Percentiles rank a stretch among this genome's conserved stretches.
These are phyloP conservation scores for Scaptomyza montana DNA, from an alignment of 1,140 invertebrate species.

Conservation along the genomic window DNA sequence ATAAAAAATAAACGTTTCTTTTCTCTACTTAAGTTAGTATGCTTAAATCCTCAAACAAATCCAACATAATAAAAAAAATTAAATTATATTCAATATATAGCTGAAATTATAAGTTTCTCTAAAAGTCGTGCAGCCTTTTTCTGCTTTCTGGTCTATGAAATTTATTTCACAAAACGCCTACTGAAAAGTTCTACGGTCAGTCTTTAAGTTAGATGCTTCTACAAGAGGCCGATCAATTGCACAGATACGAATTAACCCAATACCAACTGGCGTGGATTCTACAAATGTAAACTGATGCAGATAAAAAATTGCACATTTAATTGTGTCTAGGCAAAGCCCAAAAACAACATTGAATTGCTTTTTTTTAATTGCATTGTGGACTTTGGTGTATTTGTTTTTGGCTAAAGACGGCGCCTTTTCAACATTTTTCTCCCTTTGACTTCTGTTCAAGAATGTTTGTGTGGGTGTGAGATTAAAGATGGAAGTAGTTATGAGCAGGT, in stretches of 20 bases:
- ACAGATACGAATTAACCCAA: conserved; percentile 69
- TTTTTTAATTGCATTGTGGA: conserved; percentile 61
- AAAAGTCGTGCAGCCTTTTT: conserved; percentile 7
- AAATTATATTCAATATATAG: background rate
- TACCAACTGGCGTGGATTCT: conserved; percentile 47
- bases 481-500: background rate
- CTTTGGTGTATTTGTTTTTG: conserved; percentile 59
- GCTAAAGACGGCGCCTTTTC: background rate
- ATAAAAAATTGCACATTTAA: conserved; percentile 68
- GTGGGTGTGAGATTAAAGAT: background rate
- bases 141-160: conserved; percentile 32
- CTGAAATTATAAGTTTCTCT: background rate
- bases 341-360: conserved; percentile 37
- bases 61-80: background rate
- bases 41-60: too few relatives aligned
- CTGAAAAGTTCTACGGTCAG: conserved; percentile 18
- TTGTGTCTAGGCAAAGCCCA: conserved; percentile 49
- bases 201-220: conserved; percentile 25
- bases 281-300: conserved; percentile 30
- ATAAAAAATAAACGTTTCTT: too few relatives aligned
- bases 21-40: too few relatives aligned
- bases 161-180: conserved; percentile 64
- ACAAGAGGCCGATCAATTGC: conserved; percentile 54
- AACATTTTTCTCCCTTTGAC: conserved; percentile 45
- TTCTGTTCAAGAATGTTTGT: background rate